Base-by-base conservation (phyloP, 2,888 invertebrate genomes). In the Rutpela maculata region DNA sequence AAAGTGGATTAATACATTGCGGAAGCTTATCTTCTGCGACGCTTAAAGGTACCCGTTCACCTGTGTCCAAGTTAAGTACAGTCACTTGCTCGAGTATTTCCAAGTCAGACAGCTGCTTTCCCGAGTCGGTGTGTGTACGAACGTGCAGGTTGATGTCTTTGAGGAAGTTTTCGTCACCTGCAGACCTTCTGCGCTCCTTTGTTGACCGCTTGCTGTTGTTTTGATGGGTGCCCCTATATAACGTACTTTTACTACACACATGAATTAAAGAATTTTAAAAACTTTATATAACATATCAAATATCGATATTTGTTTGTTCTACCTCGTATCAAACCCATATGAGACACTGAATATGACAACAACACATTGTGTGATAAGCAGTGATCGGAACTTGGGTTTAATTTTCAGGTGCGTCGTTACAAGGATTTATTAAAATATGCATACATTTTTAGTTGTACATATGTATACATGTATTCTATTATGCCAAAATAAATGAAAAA, bases 1-100 rank as follows among this genome's bases (percentile, higher is more conserved):
- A 97, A 76, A 99, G 92, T 4, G 98, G 99, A 91, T 99, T 98
- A 88, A 97, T 95, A 89, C 97, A 96, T 87, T 95, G 95, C 0
- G 97, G 97, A 81, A 97, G 90, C 90, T 97, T 97, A 88, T 98
- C 98, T 88, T 98, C 98, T 1, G 98, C 98, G 85, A 96, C 95
- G 88, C 97, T 98, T 77, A 99, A 91, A n/a, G 98, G 98, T 84
- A 98, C 95, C 83, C 96, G 93, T 90, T 98, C 98, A 2, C 98
- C 97, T 9, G 95, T 95, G 88, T 95, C 95, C 77, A 95, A 90
- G 90, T 95, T 95, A 87, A 95, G 92, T 68, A 95, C 95, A 80
- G 95, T 95, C 87, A 81, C 81, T 91, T 97, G 96, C 89, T 97
- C 97, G 80, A 98, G 91, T 83, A 98, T 98, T 93, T 98, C 97